Evolutionary conservation across 2,888 invertebrate genomes (phyloP).

Genomic region (Electrophaes corylata): DNA sequence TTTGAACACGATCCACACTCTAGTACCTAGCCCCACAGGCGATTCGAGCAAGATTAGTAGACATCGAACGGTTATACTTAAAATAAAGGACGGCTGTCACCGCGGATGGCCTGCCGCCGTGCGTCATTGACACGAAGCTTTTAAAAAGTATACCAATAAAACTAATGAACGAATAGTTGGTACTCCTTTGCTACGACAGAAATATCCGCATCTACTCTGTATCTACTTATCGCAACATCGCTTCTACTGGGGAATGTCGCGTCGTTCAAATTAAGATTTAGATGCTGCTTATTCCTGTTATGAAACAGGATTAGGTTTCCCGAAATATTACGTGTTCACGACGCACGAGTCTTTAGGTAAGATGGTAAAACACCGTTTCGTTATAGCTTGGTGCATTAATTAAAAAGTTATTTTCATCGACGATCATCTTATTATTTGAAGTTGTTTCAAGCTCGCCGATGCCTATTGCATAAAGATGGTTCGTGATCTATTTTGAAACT

Average conservation of each 20-base stretch:
- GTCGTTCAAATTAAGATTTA: slow-evolving; percentile 57
- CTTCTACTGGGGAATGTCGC: slow-evolving; percentile 45
- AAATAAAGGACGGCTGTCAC: slow-evolving; percentile 58
- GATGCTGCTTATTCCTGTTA: slow-evolving; percentile 53
- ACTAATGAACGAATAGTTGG: slow-evolving; percentile 60
- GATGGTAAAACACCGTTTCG: slow-evolving; percentile 23
- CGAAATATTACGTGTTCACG: slow-evolving; percentile 30
- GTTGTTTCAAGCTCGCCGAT: slow-evolving; percentile 38
- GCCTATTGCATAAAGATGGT: slow-evolving; percentile 24
- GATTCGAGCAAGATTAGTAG: slow-evolving; percentile 81
- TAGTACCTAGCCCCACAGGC: slow-evolving; percentile 76
- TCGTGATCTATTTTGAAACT: slow-evolving; percentile 38
- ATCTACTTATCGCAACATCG: slow-evolving; percentile 47
- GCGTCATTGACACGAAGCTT: slow-evolving; percentile 70
- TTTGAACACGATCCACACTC: slow-evolving; percentile 64
- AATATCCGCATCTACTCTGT: slow-evolving; percentile 54
- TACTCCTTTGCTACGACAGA: slow-evolving; percentile 66
- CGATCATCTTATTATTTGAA: slow-evolving; percentile 41
- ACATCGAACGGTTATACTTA: slow-evolving; percentile 72
- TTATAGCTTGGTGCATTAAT: slow-evolving; percentile 37
- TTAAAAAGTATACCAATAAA: slow-evolving; percentile 59
- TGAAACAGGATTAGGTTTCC: slow-evolving; percentile 45
- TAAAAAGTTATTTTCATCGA: slow-evolving; percentile 40
- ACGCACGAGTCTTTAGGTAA: slow-evolving; percentile 27
- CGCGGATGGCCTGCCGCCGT: slow-evolving; percentile 66